phyloP scores from a whole-genome alignment of 2,888 invertebrate species.

The Drosophila tanythrix region DNA sequence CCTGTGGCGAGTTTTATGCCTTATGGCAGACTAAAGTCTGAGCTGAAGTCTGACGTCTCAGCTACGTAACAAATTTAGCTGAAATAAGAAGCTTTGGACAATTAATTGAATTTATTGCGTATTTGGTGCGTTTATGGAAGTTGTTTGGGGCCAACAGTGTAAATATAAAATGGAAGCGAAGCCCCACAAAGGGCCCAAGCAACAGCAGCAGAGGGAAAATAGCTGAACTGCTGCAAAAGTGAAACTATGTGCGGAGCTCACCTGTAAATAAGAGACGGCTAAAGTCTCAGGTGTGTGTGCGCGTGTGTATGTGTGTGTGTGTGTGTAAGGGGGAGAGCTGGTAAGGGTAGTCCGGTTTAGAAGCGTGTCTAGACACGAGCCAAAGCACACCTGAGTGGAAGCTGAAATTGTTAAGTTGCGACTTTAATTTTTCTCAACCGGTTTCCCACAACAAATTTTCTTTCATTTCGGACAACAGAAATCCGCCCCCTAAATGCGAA shows the following conservation, averaged over 20 bases:
- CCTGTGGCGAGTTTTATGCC: not conserved
- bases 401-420: constrained; percentile 23
- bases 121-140: constrained; percentile 53
- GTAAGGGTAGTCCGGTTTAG: not conserved
- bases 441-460: not conserved
- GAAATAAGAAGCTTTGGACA: constrained; percentile 71
- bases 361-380: constrained; percentile 47
- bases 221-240: constrained; percentile 9
- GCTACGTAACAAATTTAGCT: constrained; percentile 58
- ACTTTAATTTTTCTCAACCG: constrained; percentile 26
- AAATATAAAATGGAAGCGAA: constrained; percentile 47
- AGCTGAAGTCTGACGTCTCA: not conserved
- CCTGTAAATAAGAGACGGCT: constrained; percentile 44
- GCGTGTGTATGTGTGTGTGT: not conserved
- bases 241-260: constrained; percentile 46
- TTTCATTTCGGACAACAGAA: constrained; percentile 35
- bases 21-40: constrained; percentile 8
- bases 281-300: constrained; percentile 8
- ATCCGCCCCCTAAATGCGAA: constrained; percentile 47
- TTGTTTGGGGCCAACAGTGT: constrained; percentile 21
- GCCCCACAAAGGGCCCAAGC: constrained; percentile 35
- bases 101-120: constrained; percentile 76
- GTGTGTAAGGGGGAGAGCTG: not conserved
- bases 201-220: constrained; percentile 3
- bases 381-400: constrained; percentile 7